Base-by-base conservation (phyloP, 2,113 vertebrate species). In the Irena cyanogastra region DNA sequence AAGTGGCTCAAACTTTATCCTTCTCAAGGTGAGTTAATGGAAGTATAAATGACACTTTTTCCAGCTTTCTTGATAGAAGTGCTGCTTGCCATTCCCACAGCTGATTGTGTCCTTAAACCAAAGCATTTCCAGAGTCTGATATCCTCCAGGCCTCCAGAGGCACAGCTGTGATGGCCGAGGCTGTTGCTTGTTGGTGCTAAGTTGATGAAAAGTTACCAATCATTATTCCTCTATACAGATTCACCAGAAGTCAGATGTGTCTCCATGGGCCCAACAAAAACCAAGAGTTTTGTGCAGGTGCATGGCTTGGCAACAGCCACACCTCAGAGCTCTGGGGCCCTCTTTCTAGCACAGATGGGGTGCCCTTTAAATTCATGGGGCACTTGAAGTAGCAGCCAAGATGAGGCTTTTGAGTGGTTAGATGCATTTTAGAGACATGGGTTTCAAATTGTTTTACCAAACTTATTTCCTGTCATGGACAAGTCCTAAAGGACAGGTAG, bases 231-330 rank as follows among this genome's bases (percentile, higher is more conserved):
- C 28, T 41, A 13, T 15, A 19, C 21, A 74, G n/a, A 42, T 1
- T 3, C 44, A 37, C n/a, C 54, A 50, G 19, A 28, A 44, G 17
- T 24, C 3, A 3, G 27, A n/a, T 3, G 4, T 52, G 31, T 24
- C 16, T 60, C 45, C 2, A 2, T 6, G 12, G 52, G 13, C 53
- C 41, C 71, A 28, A 24, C 0, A 4, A 79, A 71, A 78, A 37
- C 4, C 0, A 0, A 9, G 69, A 47, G 27, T 41, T 87, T 33
- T 54, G 41, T 60, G 47, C 27, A 26, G 30, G 30, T 22, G 6
- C 0, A 0, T 50, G 37, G 10, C 6, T 41, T 2, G 7, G 35
- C 24, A 65, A 6, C 24, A 65, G 76, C 54, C 47, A 18, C 45
- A 19, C 3, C 3, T 24, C 35, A 64, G 70, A 28, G 11, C 3